These are phyloP conservation scores for Epinephelus fuscoguttatus DNA, from an alignment of 2,113 vertebrate species.

Conservation along the genomic window DNA sequence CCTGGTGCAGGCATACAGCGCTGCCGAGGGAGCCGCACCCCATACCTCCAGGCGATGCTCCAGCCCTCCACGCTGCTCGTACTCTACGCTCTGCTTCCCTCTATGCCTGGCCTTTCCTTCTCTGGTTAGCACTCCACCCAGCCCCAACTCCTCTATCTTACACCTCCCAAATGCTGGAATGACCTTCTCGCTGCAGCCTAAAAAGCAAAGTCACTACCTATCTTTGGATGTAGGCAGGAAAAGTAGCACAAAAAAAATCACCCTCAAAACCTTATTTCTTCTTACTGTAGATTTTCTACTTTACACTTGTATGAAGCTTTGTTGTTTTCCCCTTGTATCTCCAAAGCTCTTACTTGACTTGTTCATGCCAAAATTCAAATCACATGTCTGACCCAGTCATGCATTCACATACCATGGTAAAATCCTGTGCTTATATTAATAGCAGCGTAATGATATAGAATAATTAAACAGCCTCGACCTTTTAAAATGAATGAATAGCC, in stretches of 20 bases:
- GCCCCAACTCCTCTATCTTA: constrained; percentile 38
- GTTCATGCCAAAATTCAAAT: no score
- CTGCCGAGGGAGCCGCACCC: constrained; percentile 66
- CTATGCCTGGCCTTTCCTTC: constrained; percentile 52
- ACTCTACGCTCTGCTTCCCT: constrained; percentile 68
- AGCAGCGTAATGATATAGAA: no score
- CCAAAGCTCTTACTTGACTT: background rate
- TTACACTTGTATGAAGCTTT: background rate
- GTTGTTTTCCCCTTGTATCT: background rate
- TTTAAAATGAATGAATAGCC: no score
- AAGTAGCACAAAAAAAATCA: background rate
- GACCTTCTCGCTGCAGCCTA: constrained; percentile 43
- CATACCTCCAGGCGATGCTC: constrained; percentile 76
- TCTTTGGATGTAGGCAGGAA: no score
- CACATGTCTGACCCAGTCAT: no score
- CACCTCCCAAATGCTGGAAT: constrained; percentile 47
- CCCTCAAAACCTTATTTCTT: background rate
- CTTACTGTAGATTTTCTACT: background rate
- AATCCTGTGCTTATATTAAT: no score
- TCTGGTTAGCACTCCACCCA: constrained; percentile 58
- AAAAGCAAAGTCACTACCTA: constrained; percentile 9
- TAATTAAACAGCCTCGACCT: no score
- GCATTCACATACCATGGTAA: no score
- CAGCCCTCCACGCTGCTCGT: constrained; percentile 61
- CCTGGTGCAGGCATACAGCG: constrained; percentile 56